Base-by-base conservation (phyloP, 2,888 invertebrate genomes). In the Polydrusus pterygomalis region DNA sequence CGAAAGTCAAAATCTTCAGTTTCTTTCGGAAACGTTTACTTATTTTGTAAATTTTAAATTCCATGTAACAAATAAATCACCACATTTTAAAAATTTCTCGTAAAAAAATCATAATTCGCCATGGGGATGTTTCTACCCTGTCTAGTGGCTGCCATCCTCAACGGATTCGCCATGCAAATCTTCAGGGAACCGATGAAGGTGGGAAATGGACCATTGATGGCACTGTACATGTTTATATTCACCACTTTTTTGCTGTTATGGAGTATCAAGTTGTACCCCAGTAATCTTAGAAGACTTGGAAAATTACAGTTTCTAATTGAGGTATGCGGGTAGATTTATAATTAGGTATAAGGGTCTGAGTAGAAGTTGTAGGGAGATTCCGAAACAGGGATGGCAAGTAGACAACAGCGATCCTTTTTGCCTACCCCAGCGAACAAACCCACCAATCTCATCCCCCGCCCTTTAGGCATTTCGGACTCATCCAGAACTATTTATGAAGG, bases 61-160 rank as follows among this genome's bases (percentile, higher is more conserved):
- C 20, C 13, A 63, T 63, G 63, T 63, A 63, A 15, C 1, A 49
- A 34, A 3, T 64, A 49, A 34, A 3, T 64, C 47, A 8, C 6
- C 30, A 49, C 25, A 47, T 47, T 49, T 64, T 30, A 0, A 9
- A 68, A 68, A 43, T 68, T 43, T 43, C 9, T 56, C 34, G 65
- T 68, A n/a, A 9, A 54, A 15, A 54, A 65, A 65, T 54, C 70
- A 63, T 56, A 13, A 62, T 56, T 18, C 43, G 47, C 45, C 76
- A 87, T 87, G 87, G 86, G 83, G 49, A 82, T 80, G 77, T 83
- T 84, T 77, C 72, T 80, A 56, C 84, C 86, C 1, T 82, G 85
- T 40, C 79, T 85, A 73, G 63, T 82, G 77, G 86, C 86, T 9
- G 84, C 83, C 30, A 34, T 83, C 34, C 75, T 84, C 70, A 85